These are phyloP conservation scores for Halcyon smyrnensis DNA, from an alignment of 2,797 vertebrate species.

Conservation along the genomic window DNA sequence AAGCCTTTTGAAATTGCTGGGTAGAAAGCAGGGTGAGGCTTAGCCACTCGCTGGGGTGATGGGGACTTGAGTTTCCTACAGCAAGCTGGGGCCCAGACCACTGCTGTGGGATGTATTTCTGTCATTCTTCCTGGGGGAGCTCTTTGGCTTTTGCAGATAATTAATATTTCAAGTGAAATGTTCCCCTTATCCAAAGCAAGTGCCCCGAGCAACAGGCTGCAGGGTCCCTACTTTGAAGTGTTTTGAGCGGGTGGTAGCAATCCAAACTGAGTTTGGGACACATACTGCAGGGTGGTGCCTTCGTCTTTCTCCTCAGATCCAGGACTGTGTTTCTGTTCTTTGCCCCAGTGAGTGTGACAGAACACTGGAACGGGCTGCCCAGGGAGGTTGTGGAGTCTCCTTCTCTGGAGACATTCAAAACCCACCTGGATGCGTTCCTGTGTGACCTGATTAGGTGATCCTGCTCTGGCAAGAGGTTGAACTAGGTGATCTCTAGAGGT, in stretches of 20 bases:
- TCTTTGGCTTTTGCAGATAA: background rate
- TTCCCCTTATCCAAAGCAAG: background rate
- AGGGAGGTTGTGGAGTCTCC: too few relatives aligned
- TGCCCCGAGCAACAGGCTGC: background rate
- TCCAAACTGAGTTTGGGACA: accelerated
- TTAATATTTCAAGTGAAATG: background rate
- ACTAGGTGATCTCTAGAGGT: too few relatives aligned
- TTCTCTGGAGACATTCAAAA: too few relatives aligned
- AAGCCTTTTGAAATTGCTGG: background rate
- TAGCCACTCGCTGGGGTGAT: accelerated
- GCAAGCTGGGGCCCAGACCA: too few relatives aligned
- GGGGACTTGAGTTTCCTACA: background rate
- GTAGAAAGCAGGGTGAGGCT: background rate
- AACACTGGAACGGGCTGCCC: too few relatives aligned
- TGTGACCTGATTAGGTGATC: too few relatives aligned
- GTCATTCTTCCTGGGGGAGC: background rate
- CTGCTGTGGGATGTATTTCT: background rate
- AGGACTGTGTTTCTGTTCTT: background rate
- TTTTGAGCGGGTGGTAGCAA: background rate
- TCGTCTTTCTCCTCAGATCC: background rate
- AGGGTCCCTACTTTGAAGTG: background rate
- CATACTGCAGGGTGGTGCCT: background rate
- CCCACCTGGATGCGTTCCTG: too few relatives aligned
- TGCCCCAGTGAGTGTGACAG: background rate
- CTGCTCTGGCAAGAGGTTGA: too few relatives aligned